phyloP scores from a whole-genome alignment of 2,888 invertebrate genomes.

The Aspidiotus rigidus region DNA sequence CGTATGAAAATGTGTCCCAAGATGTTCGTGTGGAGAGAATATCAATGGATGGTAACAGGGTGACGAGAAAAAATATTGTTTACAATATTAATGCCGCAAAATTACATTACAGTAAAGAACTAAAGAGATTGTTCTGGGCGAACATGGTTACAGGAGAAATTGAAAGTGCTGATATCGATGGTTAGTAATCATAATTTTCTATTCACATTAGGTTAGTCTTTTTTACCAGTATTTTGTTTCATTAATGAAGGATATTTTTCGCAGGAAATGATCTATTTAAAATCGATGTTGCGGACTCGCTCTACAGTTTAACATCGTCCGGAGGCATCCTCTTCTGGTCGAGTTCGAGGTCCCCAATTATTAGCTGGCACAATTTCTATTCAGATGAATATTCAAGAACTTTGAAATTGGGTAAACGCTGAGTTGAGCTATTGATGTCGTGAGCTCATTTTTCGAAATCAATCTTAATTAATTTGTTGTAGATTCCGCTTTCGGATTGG shows the following conservation, averaged over 20 bases:
- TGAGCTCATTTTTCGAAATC: too few relatives aligned
- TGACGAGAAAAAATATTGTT: conserved; percentile 43
- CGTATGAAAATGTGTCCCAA: conserved; percentile 41
- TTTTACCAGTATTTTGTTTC: not conserved
- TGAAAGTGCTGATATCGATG: conserved; percentile 54
- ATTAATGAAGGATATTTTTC: too few relatives aligned
- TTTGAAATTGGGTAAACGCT: not conserved
- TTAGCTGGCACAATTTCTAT: not conserved
- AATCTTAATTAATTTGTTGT: too few relatives aligned
- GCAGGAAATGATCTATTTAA: too few relatives aligned
- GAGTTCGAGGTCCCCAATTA: not conserved
- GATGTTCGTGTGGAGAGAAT: conserved; percentile 56
- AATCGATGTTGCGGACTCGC: too few relatives aligned
- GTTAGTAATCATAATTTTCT: conserved; percentile 41
- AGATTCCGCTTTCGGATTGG: too few relatives aligned
- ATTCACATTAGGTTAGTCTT: not conserved
- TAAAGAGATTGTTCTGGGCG: conserved; percentile 54
- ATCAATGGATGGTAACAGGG: conserved; percentile 55
- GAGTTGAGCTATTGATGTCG: too few relatives aligned
- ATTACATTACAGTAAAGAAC: conserved; percentile 50
- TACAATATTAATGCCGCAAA: conserved; percentile 48
- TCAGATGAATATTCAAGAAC: not conserved
- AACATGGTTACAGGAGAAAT: conserved; percentile 59
- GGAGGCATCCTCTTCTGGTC: not conserved
- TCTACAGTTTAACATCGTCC: not conserved